A percentile compares a stretch with the other conserved stretches of the same genome.
Evolutionary conservation across 2,797 vertebrate genomes (phyloP).

Genomic region (Silurus aristotelis): DNA sequence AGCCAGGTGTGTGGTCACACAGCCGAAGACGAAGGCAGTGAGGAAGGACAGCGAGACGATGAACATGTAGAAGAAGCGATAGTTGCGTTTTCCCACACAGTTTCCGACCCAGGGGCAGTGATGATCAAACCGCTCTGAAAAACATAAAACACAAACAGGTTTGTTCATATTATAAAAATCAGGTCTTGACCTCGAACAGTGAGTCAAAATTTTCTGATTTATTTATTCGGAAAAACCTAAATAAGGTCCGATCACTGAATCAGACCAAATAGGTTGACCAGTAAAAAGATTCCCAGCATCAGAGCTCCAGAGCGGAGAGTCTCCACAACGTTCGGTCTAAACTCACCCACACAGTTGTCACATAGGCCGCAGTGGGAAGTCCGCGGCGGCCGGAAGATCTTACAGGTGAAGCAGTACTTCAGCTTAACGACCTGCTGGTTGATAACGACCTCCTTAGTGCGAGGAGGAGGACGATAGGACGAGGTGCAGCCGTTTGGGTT

Average conservation of each 20-base stretch:
- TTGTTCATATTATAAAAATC: neutral
- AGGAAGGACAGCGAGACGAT: slow-evolving; percentile 93
- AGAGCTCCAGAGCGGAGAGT: too few relatives aligned
- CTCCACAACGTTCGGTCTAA: neutral
- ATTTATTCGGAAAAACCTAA: neutral
- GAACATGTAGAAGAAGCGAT: slow-evolving; percentile 94
- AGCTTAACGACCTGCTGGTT: slow-evolving; percentile 92
- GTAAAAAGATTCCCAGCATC: too few relatives aligned
- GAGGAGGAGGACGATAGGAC: slow-evolving; percentile 84
- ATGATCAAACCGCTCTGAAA: slow-evolving; percentile 89
- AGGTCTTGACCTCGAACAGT: neutral
- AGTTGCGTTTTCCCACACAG: slow-evolving; percentile 94
- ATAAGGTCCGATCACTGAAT: neutral
- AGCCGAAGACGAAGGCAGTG: slow-evolving; percentile 93
- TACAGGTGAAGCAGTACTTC: slow-evolving; percentile 97
- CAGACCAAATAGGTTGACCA: neutral
- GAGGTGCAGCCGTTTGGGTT: slow-evolving; percentile 78
- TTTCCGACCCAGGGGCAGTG: slow-evolving; percentile 98
- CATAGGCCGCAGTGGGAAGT: slow-evolving; percentile 96
- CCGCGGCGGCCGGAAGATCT: slow-evolving; percentile 92
- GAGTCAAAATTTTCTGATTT: neutral
- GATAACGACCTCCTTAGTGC: slow-evolving; percentile 89
- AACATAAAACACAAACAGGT: neutral
- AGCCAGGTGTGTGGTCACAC: slow-evolving; percentile 89
- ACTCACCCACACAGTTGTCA: slow-evolving; percentile 96